Evolutionary conservation across 2,113 vertebrate genomes (phyloP).

Genomic region (Rhagologus leucostigma): DNA sequence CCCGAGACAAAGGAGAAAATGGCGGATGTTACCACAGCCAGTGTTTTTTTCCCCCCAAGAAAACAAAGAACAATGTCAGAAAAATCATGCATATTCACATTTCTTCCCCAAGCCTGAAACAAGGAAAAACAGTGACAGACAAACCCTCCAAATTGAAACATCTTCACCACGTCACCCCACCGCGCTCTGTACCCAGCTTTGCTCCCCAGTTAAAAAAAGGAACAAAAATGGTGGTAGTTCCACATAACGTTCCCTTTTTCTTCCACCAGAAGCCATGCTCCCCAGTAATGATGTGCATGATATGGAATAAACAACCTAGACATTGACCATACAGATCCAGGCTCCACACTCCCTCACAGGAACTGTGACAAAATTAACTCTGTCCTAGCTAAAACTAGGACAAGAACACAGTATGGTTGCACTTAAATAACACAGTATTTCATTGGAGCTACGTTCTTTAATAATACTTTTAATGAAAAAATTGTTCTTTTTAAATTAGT

Average conservation of each 20-base stretch:
- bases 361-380: not conserved
- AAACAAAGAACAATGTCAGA: not conserved
- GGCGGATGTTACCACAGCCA: not conserved
- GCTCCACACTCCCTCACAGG: not conserved
- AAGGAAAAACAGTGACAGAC: not conserved
- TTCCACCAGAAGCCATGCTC: not conserved
- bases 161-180: not conserved
- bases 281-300: fast-evolving
- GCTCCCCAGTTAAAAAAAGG: not conserved
- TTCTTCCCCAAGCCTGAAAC: not conserved
- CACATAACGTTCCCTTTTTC: not conserved
- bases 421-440: not conserved
- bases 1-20: not conserved
- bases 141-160: not conserved
- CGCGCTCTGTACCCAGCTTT: not conserved
- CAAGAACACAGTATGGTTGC: not conserved
- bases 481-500: not conserved
- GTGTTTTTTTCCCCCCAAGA: not conserved
- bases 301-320: not conserved
- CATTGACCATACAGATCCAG: fast-evolving
- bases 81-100: fast-evolving
- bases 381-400: not conserved
- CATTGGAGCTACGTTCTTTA: not conserved
- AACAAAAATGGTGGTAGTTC: not conserved
- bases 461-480: not conserved